A percentile compares a stretch with the other conserved stretches of the same genome.
Evolutionary conservation across 1,140 invertebrate species (phyloP).

Genomic region (Sogatella furcifera): DNA sequence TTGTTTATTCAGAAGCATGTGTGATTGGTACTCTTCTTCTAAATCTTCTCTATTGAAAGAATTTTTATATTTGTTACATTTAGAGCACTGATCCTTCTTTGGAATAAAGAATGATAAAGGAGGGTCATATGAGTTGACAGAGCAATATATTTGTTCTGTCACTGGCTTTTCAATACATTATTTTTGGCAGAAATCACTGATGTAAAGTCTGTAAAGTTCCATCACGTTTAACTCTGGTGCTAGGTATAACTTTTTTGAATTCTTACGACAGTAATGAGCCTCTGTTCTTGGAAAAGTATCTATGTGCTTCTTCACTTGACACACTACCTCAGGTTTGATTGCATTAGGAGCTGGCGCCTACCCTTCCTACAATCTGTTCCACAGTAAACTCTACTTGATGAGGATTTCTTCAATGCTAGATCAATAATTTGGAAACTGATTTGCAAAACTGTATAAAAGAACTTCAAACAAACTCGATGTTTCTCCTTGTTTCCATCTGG

Average conservation of each 20-base stretch:
- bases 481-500: conserved; percentile 1
- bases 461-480: conserved; percentile 11
- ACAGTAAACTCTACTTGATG: conserved; percentile 7
- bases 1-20: conserved; percentile 1
- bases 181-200: conserved; percentile 5
- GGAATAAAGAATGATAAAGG: conserved; percentile 5
- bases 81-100: conserved; percentile 9
- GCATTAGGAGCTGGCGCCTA: conserved; percentile 6
- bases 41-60: conserved; percentile 1
- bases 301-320: conserved; percentile 8
- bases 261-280: conserved; percentile 8
- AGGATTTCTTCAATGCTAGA: conserved; percentile 2
- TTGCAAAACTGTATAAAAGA: conserved; percentile 8
- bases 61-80: conserved; percentile 10
- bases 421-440: conserved; percentile 12
- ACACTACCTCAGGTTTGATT: conserved; percentile 4
- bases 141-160: conserved; percentile 4
- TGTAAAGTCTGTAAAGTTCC: conserved; percentile 3
- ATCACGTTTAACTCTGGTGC: conserved; percentile 7
- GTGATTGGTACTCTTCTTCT: conserved; percentile 3
- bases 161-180: neutral
- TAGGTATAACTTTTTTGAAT: conserved; percentile 4
- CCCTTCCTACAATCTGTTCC: conserved; percentile 6
- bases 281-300: conserved; percentile 8
- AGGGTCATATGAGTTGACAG: conserved; percentile 10